These are phyloP conservation scores for Syngnathus scovelli DNA, from an alignment of 2,113 vertebrate genomes.

Conservation along the genomic window DNA sequence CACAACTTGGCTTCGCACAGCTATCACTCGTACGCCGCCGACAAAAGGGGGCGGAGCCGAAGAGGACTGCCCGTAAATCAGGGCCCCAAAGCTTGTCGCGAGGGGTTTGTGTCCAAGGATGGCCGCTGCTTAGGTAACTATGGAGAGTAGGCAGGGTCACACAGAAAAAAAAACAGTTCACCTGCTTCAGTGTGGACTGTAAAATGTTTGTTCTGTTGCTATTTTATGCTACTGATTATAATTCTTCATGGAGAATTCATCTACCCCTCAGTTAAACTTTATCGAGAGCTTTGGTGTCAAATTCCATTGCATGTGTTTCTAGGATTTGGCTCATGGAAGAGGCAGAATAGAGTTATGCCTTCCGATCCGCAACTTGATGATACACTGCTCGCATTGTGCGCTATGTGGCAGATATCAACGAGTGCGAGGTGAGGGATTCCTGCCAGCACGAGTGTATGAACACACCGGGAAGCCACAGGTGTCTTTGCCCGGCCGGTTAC, in stretches of 20 bases:
- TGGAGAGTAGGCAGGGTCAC: conserved; percentile 53
- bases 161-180: conserved; percentile 11
- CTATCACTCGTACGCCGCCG: conserved; percentile 81
- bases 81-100: conserved; percentile 68
- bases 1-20: conserved; percentile 87
- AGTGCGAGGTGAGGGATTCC: conserved; percentile 83
- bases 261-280: not conserved
- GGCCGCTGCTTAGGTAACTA: conserved; percentile 90
- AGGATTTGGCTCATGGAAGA: not conserved
- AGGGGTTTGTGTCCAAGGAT: conserved; percentile 80
- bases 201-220: not conserved
- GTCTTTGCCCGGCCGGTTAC: conserved; percentile 86
- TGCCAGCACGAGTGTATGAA: conserved; percentile 96
- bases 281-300: no score
- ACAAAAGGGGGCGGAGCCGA: conserved; percentile 69
- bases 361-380: not conserved
- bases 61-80: conserved; percentile 26
- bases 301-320: not conserved
- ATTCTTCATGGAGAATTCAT: not conserved
- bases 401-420: conserved; percentile 82
- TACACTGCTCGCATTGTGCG: not conserved
- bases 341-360: not conserved
- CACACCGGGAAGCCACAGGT: conserved; percentile 85
- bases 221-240: not conserved
- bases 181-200: not conserved